Conservation (phyloP, 2,113 vertebrate species). For the Brachyistius frenatus region DNA sequence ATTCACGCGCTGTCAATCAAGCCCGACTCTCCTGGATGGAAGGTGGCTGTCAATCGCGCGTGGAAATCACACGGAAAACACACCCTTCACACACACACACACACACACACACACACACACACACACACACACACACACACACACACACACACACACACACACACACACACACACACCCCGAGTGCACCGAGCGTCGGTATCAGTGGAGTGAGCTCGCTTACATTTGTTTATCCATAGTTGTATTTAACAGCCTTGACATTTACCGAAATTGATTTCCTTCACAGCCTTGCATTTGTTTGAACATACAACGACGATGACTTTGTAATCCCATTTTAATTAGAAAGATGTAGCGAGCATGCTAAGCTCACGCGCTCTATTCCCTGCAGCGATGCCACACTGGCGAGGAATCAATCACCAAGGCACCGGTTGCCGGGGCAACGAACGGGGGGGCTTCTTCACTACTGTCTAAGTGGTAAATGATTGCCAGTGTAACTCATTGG, state of each 20-base stretch:
- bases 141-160: conserved; percentile 16
- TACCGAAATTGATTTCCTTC: conserved; percentile 89
- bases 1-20: conserved; percentile 64
- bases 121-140: conserved; percentile 16
- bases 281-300: conserved; percentile 88
- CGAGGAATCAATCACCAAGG: conserved; percentile 96
- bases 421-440: conserved; percentile 92
- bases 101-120: conserved; percentile 5
- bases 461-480: conserved; percentile 95
- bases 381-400: conserved; percentile 94
- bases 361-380: conserved; percentile 90
- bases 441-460: conserved; percentile 89
- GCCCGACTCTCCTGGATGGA: conserved; percentile 30
- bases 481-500: conserved; percentile 90
- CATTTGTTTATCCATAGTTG: conserved; percentile 74
- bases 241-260: conserved; percentile 90
- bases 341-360: conserved; percentile 90
- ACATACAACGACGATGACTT: conserved; percentile 90
- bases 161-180: conserved; percentile 8
- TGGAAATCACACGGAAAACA: conserved; percentile 21
- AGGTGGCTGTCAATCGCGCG: background rate
- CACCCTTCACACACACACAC: conserved; percentile 11
- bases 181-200: background rate
- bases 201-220: conserved; percentile 52
- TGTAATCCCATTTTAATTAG: conserved; percentile 99